Percentiles rank a stretch among this genome's conserved stretches.
phyloP scores from a whole-genome alignment of 2,888 invertebrate genomes.

The Cephus runcator region DNA sequence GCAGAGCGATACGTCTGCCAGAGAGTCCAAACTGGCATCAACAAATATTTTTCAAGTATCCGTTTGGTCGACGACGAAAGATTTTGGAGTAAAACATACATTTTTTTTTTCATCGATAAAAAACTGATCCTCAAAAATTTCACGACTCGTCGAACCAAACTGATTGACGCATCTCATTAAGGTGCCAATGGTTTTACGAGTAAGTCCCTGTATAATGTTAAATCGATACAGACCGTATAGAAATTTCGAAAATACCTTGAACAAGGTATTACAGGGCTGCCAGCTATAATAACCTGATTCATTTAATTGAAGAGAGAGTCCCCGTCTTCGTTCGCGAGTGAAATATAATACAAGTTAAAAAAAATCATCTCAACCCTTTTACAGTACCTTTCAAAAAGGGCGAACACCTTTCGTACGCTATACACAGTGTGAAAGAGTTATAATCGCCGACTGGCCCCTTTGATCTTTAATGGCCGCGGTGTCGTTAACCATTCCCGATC shows the following conservation, averaged over 20 bases:
- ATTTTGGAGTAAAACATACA: not conserved
- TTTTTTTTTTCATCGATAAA: not conserved
- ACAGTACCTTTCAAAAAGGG: not conserved
- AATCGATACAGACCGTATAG: not conserved
- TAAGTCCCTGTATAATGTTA: not conserved
- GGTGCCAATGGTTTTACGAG: not conserved
- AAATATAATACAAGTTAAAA: constrained; percentile 9
- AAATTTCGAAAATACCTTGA: not conserved
- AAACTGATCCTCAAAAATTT: not conserved
- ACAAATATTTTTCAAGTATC: constrained; percentile 26
- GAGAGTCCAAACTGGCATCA: not conserved
- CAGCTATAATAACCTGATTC: not conserved
- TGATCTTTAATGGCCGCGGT: not conserved
- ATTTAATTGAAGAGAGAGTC: not conserved
- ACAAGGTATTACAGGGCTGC: not conserved
- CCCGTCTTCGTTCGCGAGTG: not conserved
- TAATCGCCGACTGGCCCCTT: constrained; percentile 5
- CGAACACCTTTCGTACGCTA: not conserved
- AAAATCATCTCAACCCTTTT: constrained; percentile 3
- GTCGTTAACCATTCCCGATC: not conserved
- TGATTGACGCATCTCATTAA: not conserved
- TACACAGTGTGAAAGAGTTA: not conserved
- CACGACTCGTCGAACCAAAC: not conserved
- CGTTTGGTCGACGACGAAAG: not conserved
- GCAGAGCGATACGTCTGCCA: constrained; percentile 38